phyloP scores from a whole-genome alignment of 2,113 vertebrate genomes.

The Dicrurus megarhynchus region DNA sequence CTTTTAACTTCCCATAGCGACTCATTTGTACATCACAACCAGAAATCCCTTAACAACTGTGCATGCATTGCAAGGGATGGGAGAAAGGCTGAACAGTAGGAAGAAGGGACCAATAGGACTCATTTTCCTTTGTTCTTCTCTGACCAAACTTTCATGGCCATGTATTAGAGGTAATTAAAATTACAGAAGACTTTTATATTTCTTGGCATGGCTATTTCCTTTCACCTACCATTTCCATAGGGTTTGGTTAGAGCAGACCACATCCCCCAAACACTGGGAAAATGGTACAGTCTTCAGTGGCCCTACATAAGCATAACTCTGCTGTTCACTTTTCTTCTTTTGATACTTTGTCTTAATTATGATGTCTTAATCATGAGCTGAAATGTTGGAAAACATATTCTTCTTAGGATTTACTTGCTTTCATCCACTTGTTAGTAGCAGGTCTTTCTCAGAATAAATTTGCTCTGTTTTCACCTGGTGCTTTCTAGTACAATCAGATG shows the following conservation, averaged over 20 bases:
- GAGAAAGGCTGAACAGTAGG: not conserved
- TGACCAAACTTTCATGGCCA: not conserved
- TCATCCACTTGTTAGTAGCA: not conserved
- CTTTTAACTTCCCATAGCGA: not conserved
- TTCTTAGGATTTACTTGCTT: not conserved
- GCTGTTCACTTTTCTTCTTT: not conserved
- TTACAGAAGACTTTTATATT: not conserved
- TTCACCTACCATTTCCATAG: not conserved
- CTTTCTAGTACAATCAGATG: not conserved
- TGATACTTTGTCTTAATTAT: not conserved
- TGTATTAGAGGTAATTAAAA: not conserved
- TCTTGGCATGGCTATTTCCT: not conserved
- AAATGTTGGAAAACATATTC: not conserved
- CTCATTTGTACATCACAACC: not conserved
- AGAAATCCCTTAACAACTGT: not conserved
- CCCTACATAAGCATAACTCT: not conserved
- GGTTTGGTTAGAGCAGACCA: not conserved
- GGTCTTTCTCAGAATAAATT: not conserved
- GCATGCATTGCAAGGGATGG: accelerated
- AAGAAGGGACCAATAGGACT: not conserved
- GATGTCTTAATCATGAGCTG: not conserved
- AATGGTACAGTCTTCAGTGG: not conserved
- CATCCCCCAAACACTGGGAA: not conserved
- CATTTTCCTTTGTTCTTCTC: not conserved
- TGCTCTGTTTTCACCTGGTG: not conserved